Evolutionary conservation across 2,113 vertebrate species (phyloP), one percentile per base, ranked within the genome.

Genomic region (Benthochromis sp.): DNA sequence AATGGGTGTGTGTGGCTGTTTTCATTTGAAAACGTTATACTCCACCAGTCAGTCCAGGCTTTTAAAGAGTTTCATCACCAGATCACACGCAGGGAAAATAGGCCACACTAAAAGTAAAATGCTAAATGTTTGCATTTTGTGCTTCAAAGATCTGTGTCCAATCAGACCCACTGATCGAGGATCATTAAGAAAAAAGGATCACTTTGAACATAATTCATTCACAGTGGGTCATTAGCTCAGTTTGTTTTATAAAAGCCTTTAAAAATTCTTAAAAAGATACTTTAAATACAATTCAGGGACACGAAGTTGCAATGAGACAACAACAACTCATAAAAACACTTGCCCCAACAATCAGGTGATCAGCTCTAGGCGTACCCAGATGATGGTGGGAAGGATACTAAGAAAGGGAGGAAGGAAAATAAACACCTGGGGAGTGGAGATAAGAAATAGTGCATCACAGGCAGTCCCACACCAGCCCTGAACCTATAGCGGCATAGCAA

Each of bases 1-100:
- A 5, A 34, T 43, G 34, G 59, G 73, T 29, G 84, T 83, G 69
- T 63, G 40, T 29, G 69, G 9, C 69, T 76, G 8, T 73, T 76
- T 29, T 76, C 27, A 19, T 76, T 45, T 73, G 40, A 45, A 5
- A 11, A 5, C 40, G 40, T 27, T 45, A 5, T 45, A 27, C 69
- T 73, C 21, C 69, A 73, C 14, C 8, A 73, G 69, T 27, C 12
- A 45, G 21, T 47, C 9, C 40, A 73, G 45, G 40, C 69, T 10
- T 10, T 40, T 43, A 40, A 73, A 29, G 21, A 43, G 66, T 2
- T 73, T 73, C 38, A 45, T 73, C 69, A 27, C 69, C 40, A 47
- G 40, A 29, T 76, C 24, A 47, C 24, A 29, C 24, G 40, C 21
- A 76, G 40, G 69, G 14, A 27, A 73, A 47, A 47, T 29, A 14